Base-by-base conservation (phyloP, 2,888 invertebrate genomes). In the Cordylochernes scorpioides region DNA sequence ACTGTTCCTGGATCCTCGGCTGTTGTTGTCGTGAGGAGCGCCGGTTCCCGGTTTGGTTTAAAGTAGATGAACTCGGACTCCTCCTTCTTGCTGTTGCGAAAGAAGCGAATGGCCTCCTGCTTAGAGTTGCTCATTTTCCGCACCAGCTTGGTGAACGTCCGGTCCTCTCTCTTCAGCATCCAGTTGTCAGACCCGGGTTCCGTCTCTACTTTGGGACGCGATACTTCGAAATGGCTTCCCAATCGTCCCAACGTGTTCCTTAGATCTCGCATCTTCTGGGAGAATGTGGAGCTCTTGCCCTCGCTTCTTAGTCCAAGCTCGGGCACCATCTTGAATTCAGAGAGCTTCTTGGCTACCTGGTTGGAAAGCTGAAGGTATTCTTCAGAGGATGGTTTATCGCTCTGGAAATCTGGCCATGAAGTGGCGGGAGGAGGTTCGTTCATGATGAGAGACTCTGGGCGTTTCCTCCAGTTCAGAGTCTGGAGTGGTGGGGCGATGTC, bases 321-420 rank as follows among this genome's bases (percentile, higher is more conserved):
- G 6, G 37, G 37, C 7, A 37, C 34, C 25, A 31, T 30, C n/a
- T 35, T 13, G n/a, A n/a, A n/a, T 24, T 37, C 37, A 5, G 37
- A 37, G 10, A 37, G 17, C 24, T 37, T 37, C 19, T 34, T 34
- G 4, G 37, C 37, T 3, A 37, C 34, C 15, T 33, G 34, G 22
- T 31, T 18, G 3, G 37, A 37, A 5, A 37, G 17, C 14, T 37
- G 34, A 4, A 37, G 19, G 13, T 37, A 37, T 27, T 37, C 37
- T 19, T 37, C 37, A 13, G 35, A 21, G 6, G 37, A 37, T 3
- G 37, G 37, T 15, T 37, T 32, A n/a, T 37, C 37, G 15, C 34
- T 32, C 9, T 35, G n/a, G n/a, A n/a, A n/a, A n/a, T n/a, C n/a
- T n/a, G n/a, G n/a, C n/a, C n/a, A n/a, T n/a, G n/a, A n/a, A n/a